These are phyloP conservation scores for Brachyptera putata DNA, from an alignment of 2,888 invertebrate genomes.

Conservation along the genomic window DNA sequence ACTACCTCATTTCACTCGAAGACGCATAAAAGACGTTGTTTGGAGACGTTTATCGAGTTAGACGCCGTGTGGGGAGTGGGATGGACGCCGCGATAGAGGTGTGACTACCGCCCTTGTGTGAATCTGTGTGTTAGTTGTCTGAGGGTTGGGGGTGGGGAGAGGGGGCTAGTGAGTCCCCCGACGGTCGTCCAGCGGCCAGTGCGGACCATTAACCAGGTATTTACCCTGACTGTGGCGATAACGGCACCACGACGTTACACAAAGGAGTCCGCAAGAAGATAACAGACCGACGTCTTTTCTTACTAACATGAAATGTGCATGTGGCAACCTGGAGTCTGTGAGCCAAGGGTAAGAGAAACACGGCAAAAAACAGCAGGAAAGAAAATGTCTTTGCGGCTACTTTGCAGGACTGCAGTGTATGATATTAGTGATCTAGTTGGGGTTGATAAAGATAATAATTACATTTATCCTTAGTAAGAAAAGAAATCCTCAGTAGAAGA, in stretches of 20 bases:
- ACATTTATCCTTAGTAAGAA: too few species aligned
- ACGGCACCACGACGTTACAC: constrained; percentile 7
- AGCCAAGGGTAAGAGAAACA: too few species aligned
- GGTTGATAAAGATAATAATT: too few species aligned
- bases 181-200: constrained; percentile 14
- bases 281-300: too few species aligned
- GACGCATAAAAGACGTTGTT: background rate
- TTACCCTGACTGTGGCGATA: constrained; percentile 16
- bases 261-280: background rate
- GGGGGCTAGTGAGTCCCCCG: constrained; percentile 15
- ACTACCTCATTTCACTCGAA: background rate
- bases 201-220: constrained; percentile 21
- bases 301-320: too few species aligned
- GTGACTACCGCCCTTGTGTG: constrained; percentile 1
- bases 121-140: background rate
- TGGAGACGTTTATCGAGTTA: background rate
- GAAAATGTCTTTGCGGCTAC: too few species aligned
- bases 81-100: background rate
- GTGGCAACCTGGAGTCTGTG: too few species aligned
- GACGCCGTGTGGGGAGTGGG: too few species aligned
- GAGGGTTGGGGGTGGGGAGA: background rate
- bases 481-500: too few species aligned
- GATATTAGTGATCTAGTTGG: too few species aligned
- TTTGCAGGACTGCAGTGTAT: too few species aligned
- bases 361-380: too few species aligned